Percentiles rank a stretch among this genome's conserved stretches.
These are phyloP conservation scores for Leptopilina clavipes DNA, from an alignment of 1,140 invertebrate genomes.

Conservation along the genomic window DNA sequence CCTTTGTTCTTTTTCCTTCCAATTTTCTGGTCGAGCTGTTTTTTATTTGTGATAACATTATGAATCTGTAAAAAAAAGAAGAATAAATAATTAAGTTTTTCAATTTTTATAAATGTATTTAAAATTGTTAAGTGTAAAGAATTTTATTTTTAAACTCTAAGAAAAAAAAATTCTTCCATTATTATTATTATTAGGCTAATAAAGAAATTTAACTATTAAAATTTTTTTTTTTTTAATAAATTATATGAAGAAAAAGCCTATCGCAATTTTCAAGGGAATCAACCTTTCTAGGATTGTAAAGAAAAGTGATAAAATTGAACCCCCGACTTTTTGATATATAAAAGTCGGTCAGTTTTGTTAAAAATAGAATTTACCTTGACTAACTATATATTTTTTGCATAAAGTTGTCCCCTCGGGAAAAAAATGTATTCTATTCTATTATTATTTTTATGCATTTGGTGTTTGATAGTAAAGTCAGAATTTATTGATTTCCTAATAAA, in stretches of 20 bases:
- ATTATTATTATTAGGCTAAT: too few species aligned
- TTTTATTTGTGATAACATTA: conserved; percentile 68
- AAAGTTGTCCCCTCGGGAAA: neutral
- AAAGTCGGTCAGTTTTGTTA: neutral
- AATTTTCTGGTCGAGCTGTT: conserved; percentile 59
- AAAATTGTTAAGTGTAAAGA: too few species aligned
- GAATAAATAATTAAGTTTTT: neutral
- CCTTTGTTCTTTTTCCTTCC: conserved; percentile 68
- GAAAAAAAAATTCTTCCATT: too few species aligned
- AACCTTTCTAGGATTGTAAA: neutral
- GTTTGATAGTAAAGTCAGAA: neutral
- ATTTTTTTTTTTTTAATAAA: neutral
- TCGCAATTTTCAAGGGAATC: conserved; percentile 26
- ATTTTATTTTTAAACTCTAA: too few species aligned
- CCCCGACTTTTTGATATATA: neutral
- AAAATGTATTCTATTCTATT: conserved; percentile 4
- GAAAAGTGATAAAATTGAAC: neutral
- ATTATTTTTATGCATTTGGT: neutral
- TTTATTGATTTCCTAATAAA: conserved; percentile 1
- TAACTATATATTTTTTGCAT: neutral
- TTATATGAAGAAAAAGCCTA: neutral
- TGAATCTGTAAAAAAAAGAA: conserved; percentile 55
- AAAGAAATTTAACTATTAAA: too few species aligned
- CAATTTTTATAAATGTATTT: neutral
- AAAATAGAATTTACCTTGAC: conserved; percentile 23